Evolutionary conservation across 1,140 invertebrate genomes (phyloP).

Genomic region (Oedothorax gibbosus): DNA sequence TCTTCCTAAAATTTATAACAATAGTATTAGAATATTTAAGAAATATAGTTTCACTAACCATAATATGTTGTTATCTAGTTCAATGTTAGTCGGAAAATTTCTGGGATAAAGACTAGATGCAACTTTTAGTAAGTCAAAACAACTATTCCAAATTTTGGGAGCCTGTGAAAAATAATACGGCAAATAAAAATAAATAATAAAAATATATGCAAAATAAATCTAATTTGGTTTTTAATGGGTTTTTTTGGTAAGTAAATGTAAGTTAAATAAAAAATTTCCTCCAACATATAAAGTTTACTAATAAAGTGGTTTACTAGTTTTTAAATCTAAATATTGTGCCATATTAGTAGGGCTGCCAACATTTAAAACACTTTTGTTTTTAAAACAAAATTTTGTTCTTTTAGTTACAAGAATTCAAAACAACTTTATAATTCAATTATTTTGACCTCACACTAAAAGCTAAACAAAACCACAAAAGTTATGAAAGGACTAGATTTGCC

Average conservation of each 20-base stretch:
- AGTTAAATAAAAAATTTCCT: neutral
- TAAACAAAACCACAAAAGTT: no score
- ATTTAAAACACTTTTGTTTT: neutral
- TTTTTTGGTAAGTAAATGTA: neutral
- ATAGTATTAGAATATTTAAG: neutral
- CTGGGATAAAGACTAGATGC: conserved; percentile 51
- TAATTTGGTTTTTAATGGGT: neutral
- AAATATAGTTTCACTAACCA: conserved; percentile 24
- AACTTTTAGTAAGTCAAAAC: conserved; percentile 47
- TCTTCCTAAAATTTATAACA: neutral
- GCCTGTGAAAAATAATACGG: conserved; percentile 36
- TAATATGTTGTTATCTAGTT: conserved; percentile 52
- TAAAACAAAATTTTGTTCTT: no score
- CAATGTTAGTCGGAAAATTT: conserved; percentile 50
- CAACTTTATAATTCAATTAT: no score
- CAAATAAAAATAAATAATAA: neutral
- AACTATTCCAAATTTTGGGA: conserved; percentile 55
- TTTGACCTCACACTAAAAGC: no score
- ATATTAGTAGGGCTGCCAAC: neutral
- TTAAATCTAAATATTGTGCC: neutral
- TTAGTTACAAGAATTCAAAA: no score
- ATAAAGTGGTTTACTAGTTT: neutral
- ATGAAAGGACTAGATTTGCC: no score
- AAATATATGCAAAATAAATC: neutral
- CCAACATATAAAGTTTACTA: neutral